A percentile compares a stretch with the other conserved stretches of the same genome.
These are phyloP conservation scores for Columba janthina DNA, from an alignment of 2,113 vertebrate species.

Conservation along the genomic window DNA sequence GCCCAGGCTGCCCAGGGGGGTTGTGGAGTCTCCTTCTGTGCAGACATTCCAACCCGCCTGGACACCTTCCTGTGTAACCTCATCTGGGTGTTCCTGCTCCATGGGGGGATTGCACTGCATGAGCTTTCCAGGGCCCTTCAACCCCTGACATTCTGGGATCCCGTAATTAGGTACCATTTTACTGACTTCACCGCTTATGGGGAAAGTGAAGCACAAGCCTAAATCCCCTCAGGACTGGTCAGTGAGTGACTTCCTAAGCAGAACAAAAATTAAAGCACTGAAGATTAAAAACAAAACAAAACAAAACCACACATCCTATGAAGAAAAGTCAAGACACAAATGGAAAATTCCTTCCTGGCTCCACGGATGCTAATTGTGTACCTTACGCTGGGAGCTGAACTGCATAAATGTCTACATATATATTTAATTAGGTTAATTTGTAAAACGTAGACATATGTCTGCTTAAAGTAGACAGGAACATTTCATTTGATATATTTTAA, in stretches of 20 bases:
- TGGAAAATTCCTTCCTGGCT: constrained; percentile 62
- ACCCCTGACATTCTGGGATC: no score
- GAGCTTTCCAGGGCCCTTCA: no score
- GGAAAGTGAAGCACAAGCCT: constrained; percentile 5
- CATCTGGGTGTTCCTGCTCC: no score
- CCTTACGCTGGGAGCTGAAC: constrained; percentile 17
- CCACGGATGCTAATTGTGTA: constrained; percentile 25
- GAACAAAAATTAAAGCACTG: constrained; percentile 33
- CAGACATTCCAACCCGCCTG: no score
- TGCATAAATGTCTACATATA: constrained; percentile 55
- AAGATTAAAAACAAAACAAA: not conserved
- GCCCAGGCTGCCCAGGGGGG: no score
- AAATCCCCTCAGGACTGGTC: not conserved
- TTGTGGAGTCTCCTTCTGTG: no score
- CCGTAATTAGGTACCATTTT: not conserved
- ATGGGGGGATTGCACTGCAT: no score
- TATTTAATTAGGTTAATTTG: constrained; percentile 70
- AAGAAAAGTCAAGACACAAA: constrained; percentile 39
- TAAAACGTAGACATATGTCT: constrained; percentile 32
- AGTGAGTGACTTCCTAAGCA: constrained; percentile 2
- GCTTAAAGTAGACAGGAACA: constrained; percentile 36
- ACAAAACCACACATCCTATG: not conserved
- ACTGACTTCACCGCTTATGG: not conserved
- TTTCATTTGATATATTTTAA: constrained; percentile 23
- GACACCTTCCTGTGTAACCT: no score